phyloP scores from a whole-genome alignment of 2,888 invertebrate species.

The Polydrusus tereticollis region DNA sequence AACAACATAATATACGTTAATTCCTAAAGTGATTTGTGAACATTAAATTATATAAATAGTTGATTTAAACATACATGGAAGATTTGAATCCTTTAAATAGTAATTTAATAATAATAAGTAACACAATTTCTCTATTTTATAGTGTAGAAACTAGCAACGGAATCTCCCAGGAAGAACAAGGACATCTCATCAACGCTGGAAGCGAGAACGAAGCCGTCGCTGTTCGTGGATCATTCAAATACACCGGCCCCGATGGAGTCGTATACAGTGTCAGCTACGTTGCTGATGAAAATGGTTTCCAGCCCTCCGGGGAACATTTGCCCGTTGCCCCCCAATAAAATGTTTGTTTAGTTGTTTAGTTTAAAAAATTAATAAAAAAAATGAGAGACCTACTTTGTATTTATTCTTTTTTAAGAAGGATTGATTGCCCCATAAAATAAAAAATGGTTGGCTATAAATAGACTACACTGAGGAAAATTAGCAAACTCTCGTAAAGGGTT shows the following conservation, averaged over 20 bases:
- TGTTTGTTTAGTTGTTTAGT: constrained; percentile 1
- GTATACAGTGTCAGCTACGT: constrained; percentile 74
- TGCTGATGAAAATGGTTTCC: constrained; percentile 75
- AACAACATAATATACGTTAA: too few relatives aligned
- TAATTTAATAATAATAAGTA: background rate
- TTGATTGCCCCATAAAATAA: too few relatives aligned
- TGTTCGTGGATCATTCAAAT: constrained; percentile 74
- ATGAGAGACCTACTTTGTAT: too few relatives aligned
- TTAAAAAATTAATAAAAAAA: background rate
- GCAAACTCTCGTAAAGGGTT: too few relatives aligned
- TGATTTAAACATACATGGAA: too few relatives aligned
- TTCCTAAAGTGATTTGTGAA: too few relatives aligned
- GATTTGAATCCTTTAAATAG: too few relatives aligned
- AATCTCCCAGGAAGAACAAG: constrained; percentile 74
- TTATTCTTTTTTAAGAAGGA: too few relatives aligned
- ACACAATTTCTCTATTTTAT: constrained; percentile 36
- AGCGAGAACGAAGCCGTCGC: constrained; percentile 74
- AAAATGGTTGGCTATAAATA: too few relatives aligned
- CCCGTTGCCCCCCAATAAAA: constrained; percentile 56
- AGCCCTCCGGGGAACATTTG: constrained; percentile 68
- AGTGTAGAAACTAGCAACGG: constrained; percentile 78
- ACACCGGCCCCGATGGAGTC: constrained; percentile 74
- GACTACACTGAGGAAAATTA: too few relatives aligned
- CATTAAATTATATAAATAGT: too few relatives aligned
- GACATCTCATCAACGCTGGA: constrained; percentile 72